Percentiles rank a stretch among this genome's conserved stretches.
These are phyloP conservation scores for Apis laboriosa DNA, from an alignment of 1,140 invertebrate genomes.

Conservation along the genomic window DNA sequence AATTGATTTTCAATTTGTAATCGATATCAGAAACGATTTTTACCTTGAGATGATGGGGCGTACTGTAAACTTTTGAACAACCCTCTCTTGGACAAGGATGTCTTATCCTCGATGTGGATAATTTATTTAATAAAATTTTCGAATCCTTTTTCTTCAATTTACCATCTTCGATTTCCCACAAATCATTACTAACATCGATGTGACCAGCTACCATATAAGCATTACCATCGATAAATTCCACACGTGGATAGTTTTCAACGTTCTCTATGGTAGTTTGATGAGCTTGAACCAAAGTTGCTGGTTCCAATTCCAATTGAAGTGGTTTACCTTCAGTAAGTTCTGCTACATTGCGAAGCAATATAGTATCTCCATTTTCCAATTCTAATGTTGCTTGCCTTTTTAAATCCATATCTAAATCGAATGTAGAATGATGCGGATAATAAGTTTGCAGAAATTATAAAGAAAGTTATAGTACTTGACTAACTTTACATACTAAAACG, in stretches of 20 bases:
- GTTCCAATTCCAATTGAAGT: slow-evolving; percentile 69
- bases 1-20: background rate
- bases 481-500: background rate
- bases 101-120: slow-evolving; percentile 63
- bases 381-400: slow-evolving; percentile 58
- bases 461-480: background rate
- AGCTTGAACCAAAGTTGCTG: slow-evolving; percentile 58
- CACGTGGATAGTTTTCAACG: slow-evolving; percentile 63
- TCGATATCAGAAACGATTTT: background rate
- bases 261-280: slow-evolving; percentile 51
- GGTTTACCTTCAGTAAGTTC: slow-evolving; percentile 67
- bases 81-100: slow-evolving; percentile 80
- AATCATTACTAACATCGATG: slow-evolving; percentile 59
- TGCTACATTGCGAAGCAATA: slow-evolving; percentile 67
- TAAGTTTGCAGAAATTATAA: background rate
- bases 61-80: slow-evolving; percentile 82
- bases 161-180: slow-evolving; percentile 69
- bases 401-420: slow-evolving; percentile 55
- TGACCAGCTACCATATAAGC: slow-evolving; percentile 72
- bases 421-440: background rate
- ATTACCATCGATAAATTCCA: slow-evolving; percentile 72
- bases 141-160: slow-evolving; percentile 67
- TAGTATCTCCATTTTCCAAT: slow-evolving; percentile 65
- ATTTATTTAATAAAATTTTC: slow-evolving; percentile 65
- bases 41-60: slow-evolving; percentile 83